Base-by-base conservation (phyloP, 2,797 vertebrate species). In the Chrosomus eos region DNA sequence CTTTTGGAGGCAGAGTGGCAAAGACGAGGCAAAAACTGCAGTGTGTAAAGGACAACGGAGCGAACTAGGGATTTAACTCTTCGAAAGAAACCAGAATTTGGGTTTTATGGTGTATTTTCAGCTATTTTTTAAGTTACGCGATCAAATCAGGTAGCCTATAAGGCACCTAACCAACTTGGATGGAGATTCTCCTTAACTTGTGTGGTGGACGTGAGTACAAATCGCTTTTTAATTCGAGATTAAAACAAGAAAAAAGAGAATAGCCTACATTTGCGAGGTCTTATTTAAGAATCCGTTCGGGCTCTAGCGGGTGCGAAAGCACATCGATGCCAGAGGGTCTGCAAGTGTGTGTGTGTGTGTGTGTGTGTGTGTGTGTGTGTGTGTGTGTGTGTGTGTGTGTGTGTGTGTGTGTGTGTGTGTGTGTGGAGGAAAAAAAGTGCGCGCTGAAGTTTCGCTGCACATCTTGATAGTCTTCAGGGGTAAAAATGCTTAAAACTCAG, bases 1-100 rank as follows among this genome's bases (percentile, higher is more conserved):
- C 80, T 85, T 83, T 88, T 83, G 83, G 67, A 87, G 64, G 88
- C 82, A 88, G 83, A 83, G 77, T 83, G 81, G 76, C 86, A 88
- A 87, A 86, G 84, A 53, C 64, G 64, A 64, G 36, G 86, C 62
- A 70, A 43, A 48, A 73, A 73, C 80, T 81, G 83, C 83, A 79
- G 68, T 85, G 76, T 66, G 79, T 82, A 33, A 64, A 66, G 13
- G 76, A 64, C 53, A 55, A 33, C 64, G 40, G n/a, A 73, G 36
- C 60, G 60, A 83, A 67, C 60, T 23, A 40, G 8, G 81, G 5
- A 68, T n/a, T 45, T 23, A 67, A 73, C 51, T 60, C 23, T 7
- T 75, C 64, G 13, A 45, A 36, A 53, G 67, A 23, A 40, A 68
- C 55, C 26, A 53, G 19, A 7, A 68, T 73, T 71, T 43, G 26